Evolutionary conservation across 2,113 vertebrate species (phyloP).

Genomic region (Echinops telfairi): DNA sequence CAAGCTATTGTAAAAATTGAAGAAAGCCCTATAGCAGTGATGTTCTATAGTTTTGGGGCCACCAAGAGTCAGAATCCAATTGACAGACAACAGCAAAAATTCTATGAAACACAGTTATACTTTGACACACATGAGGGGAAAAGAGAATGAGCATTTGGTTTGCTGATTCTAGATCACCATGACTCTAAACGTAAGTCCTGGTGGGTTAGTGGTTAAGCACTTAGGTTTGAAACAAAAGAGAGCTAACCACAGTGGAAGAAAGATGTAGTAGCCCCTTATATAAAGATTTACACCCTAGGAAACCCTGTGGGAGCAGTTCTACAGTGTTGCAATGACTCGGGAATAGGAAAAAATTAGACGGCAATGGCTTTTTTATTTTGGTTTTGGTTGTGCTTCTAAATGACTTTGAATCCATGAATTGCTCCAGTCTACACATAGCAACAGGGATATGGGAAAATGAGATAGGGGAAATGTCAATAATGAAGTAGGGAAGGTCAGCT

Average conservation of each 20-base stretch:
- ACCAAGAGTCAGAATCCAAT: too few relatives aligned
- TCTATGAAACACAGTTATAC: too few relatives aligned
- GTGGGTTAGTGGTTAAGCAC: background rate
- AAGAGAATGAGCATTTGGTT: too few relatives aligned
- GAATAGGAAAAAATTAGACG: background rate
- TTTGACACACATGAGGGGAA: too few relatives aligned
- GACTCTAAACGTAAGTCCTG: background rate
- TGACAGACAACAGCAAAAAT: too few relatives aligned
- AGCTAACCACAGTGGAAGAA: background rate
- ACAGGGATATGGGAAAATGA: background rate
- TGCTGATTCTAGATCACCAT: background rate
- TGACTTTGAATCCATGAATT: background rate
- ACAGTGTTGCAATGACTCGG: background rate
- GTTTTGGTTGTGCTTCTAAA: background rate
- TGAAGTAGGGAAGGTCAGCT: background rate
- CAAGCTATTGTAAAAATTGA: too few relatives aligned
- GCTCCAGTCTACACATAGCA: background rate
- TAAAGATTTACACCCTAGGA: background rate
- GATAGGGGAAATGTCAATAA: background rate
- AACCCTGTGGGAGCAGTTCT: background rate
- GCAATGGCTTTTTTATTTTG: background rate
- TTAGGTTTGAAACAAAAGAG: background rate
- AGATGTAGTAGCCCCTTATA: background rate
- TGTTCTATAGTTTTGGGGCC: too few relatives aligned
- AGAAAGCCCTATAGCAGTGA: too few relatives aligned